Evolutionary conservation across 2,797 vertebrate genomes (phyloP).

Genomic region (Pogonophryne albipinna): DNA sequence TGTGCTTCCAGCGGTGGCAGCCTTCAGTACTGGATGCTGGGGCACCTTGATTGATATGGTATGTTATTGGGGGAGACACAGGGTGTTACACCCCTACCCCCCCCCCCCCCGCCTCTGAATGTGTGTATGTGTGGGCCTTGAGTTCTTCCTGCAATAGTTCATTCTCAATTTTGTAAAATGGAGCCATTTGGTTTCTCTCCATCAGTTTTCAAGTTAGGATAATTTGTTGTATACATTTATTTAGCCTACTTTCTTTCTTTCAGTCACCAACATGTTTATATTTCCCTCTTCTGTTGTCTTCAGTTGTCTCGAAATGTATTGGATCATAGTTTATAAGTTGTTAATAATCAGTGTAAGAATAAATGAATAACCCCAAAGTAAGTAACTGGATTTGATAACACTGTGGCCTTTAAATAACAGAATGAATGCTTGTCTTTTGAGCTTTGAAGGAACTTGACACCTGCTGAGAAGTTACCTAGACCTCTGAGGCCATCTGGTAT

Average conservation of each 20-base stretch:
- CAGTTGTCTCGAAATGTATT: background rate
- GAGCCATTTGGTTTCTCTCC: constrained; percentile 16
- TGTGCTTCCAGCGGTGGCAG: constrained; percentile 58
- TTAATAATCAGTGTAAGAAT: background rate
- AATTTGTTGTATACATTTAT: background rate
- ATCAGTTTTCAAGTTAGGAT: too few relatives aligned
- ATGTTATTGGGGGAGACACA: constrained; percentile 82
- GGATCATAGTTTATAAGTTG: constrained; percentile 4
- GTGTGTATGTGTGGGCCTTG: constrained; percentile 30
- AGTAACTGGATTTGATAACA: background rate
- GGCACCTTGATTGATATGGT: constrained; percentile 82
- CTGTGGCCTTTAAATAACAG: background rate
- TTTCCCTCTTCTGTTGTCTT: background rate
- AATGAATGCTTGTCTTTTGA: background rate
- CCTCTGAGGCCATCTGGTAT: background rate
- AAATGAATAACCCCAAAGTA: constrained; percentile 1
- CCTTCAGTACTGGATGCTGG: constrained; percentile 54
- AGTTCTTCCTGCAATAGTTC: constrained; percentile 31
- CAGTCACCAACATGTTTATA: background rate
- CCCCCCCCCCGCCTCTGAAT: constrained; percentile 21
- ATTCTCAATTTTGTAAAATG: constrained; percentile 44
- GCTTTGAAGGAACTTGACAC: background rate
- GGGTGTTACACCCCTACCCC: constrained; percentile 65
- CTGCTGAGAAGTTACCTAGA: constrained; percentile 1
- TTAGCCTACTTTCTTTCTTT: constrained; percentile 9